Percentiles rank a stretch among this genome's conserved stretches.
phyloP scores from a whole-genome alignment of 2,113 vertebrate species.

The Pseudolaguvia tuberculata region DNA sequence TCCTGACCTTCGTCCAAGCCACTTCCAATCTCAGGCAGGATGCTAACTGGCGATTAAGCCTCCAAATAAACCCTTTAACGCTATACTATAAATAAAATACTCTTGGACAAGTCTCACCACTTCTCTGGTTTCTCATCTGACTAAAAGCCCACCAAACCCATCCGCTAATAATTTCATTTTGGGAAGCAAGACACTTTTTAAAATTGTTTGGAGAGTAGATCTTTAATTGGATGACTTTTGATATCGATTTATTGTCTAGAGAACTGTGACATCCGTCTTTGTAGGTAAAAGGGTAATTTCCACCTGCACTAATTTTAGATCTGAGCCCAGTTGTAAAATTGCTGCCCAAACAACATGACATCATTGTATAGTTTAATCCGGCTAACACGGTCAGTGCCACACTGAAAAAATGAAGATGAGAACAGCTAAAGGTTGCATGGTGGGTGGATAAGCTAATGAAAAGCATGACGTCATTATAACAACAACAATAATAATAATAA shows the following conservation, averaged over 20 bases:
- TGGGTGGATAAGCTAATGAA: neutral
- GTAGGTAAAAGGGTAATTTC: slow-evolving; percentile 20
- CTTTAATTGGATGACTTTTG: neutral
- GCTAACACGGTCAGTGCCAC: neutral
- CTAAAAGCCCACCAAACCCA: too few species aligned
- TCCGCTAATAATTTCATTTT: too few species aligned
- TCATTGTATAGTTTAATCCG: slow-evolving; percentile 8
- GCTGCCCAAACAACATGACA: slow-evolving; percentile 16
- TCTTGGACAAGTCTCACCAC: too few species aligned
- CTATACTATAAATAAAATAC: neutral
- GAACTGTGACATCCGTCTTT: slow-evolving; percentile 12
- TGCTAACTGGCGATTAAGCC: neutral
- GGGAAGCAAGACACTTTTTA: too few species aligned
- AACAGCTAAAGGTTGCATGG: neutral
- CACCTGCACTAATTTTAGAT: neutral
- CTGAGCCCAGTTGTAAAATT: neutral
- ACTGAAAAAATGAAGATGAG: neutral
- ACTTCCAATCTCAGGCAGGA: neutral
- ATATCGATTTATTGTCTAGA: neutral
- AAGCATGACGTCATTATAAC: neutral
- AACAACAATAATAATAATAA: neutral
- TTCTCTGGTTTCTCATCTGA: too few species aligned
- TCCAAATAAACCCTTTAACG: neutral
- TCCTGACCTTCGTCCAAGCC: too few species aligned
- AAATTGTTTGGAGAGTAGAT: too few species aligned